Evolutionary conservation across 2,113 vertebrate genomes (phyloP), one percentile per base, ranked within the genome.

Genomic region (Thamnaconus septentrionalis): DNA sequence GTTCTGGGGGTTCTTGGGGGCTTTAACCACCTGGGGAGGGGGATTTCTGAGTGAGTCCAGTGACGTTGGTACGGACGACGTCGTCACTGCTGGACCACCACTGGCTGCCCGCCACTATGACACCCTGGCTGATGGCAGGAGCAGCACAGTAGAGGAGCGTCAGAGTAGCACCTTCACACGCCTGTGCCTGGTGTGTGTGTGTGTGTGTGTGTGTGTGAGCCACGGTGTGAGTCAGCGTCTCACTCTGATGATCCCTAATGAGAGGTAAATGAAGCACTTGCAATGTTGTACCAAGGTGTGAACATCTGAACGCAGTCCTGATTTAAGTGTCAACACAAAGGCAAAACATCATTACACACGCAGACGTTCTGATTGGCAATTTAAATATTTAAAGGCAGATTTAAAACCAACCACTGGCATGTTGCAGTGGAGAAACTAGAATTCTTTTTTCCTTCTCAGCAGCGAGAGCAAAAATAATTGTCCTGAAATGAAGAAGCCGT

Each of bases 221-320:
- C 42, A 55, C 50, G 61, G 42, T 50, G 49, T 61, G 52, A 46
- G 45, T 59, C 50, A 59, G 43, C 39, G 31, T 73, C 62, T 63
- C 69, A 63, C 59, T 71, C 72, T 71, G 75, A 71, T 61, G 65
- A 79, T 59, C 63, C 31, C 66, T 83, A 84, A 82, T 83, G 75
- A 76, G 79, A 78, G 70, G 43, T 54, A 81, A 85, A 87, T 76
- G 63, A 78, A 83, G 67, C 66, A 70, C 73, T 79, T 67, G 72
- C 76, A 74, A 73, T 60, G 51, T 59, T 57, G 53, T 59, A 79
- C 65, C 55, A 71, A 59, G 41, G 49, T 52, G 66, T 41, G n/a
- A 73, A 62, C 49, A 46, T 44, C 47, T 64, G 61, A 81, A 63
- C 48, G 48, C 62, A 71, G 58, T 53, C 56, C 56, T 49, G 53